Evolutionary conservation across 2,888 invertebrate species (phyloP).

Genomic region (Sicus ferrugineus): DNA sequence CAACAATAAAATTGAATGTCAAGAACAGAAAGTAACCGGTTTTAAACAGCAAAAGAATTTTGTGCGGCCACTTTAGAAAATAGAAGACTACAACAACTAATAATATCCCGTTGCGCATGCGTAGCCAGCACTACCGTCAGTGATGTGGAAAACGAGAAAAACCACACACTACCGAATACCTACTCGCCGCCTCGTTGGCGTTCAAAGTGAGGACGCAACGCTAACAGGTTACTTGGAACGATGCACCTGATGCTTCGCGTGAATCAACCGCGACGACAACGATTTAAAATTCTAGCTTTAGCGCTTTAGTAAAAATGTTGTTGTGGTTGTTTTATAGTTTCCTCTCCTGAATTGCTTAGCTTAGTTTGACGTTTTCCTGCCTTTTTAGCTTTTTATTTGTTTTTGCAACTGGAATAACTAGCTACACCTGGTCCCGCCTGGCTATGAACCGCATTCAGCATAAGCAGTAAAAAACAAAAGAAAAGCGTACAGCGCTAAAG

Average conservation of each 20-base stretch:
- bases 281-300: conserved; percentile 14
- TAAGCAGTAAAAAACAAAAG: not conserved
- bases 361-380: not conserved
- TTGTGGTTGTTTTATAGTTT: not conserved
- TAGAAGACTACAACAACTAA: conserved; percentile 4
- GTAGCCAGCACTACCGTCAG: conserved; percentile 21
- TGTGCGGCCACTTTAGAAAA: no score
- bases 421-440: conserved; percentile 22
- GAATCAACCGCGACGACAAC: conserved; percentile 17
- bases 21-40: conserved; percentile 12
- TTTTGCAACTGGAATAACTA: conserved; percentile 23
- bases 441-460: not conserved
- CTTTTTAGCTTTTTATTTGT: not conserved
- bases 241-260: conserved; percentile 12
- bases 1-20: not conserved
- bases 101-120: conserved; percentile 31
- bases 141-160: not conserved
- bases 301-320: not conserved
- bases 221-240: conserved; percentile 8
- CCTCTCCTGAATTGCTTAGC: not conserved
- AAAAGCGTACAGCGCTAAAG: not conserved
- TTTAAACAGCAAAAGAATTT: conserved; percentile 6
- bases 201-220: not conserved
- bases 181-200: not conserved
- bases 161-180: not conserved